phyloP scores from a whole-genome alignment of 2,113 vertebrate genomes.

The Psilopogon haemacephalus region DNA sequence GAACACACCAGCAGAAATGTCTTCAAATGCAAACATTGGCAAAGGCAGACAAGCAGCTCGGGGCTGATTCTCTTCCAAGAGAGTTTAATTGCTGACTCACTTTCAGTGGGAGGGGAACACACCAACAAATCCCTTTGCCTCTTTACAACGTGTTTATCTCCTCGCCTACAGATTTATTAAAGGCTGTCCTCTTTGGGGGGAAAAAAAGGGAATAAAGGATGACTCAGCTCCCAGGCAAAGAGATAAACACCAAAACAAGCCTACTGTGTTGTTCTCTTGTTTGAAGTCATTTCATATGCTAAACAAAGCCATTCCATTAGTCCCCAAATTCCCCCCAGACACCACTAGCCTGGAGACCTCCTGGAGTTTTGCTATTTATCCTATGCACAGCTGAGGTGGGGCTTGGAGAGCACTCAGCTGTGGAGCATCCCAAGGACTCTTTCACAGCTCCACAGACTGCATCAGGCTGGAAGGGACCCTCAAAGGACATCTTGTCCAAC shows the following conservation, averaged over 20 bases:
- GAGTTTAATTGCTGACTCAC: slow-evolving; percentile 52
- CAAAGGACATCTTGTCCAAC: no score
- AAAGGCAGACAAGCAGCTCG: background rate
- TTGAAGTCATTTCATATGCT: background rate
- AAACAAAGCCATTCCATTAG: background rate
- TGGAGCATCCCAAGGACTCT: background rate
- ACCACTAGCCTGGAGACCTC: background rate
- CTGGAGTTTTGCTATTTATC: background rate
- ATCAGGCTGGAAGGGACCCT: no score
- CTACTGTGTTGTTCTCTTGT: background rate
- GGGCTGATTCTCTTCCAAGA: slow-evolving; percentile 1
- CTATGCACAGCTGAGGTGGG: background rate
- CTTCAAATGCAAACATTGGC: slow-evolving; percentile 4
- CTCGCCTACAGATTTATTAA: slow-evolving; percentile 4
- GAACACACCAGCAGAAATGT: background rate
- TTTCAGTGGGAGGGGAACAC: background rate
- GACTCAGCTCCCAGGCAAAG: background rate
- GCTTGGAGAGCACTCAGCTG: background rate
- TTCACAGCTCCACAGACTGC: no score
- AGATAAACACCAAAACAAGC: background rate
- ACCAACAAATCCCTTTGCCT: background rate
- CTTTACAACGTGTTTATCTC: slow-evolving; percentile 23
- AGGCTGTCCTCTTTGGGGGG: background rate
- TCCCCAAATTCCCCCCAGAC: background rate
- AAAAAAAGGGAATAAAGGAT: slow-evolving; percentile 10